Evolutionary conservation across 2,888 invertebrate species (phyloP).

Genomic region (Seladonia tumulorum): DNA sequence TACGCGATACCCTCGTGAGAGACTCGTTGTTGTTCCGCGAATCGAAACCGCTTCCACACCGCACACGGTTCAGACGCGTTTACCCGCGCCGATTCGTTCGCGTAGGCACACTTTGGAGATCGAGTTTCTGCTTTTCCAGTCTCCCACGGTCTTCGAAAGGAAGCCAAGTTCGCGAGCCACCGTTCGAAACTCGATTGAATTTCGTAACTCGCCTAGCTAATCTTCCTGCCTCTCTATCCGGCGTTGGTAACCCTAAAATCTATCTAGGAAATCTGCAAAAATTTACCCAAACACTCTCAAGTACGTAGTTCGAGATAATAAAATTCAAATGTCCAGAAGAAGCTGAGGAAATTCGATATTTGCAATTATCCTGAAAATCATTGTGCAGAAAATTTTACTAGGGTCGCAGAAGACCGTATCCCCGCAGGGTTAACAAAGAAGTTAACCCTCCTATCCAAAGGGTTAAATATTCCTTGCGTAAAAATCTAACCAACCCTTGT

Average conservation of each 20-base stretch:
- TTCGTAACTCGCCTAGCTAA: neutral
- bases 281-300: too few species aligned
- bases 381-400: too few species aligned
- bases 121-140: neutral
- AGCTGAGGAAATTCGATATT: too few species aligned
- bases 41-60: neutral
- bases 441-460: too few species aligned
- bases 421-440: too few species aligned
- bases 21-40: slow-evolving; percentile 12
- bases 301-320: too few species aligned
- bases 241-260: neutral
- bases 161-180: neutral
- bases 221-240: neutral
- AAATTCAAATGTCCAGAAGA: too few species aligned
- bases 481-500: neutral
- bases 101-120: neutral
- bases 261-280: neutral
- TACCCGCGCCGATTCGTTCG: neutral
- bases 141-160: slow-evolving; percentile 7
- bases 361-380: too few species aligned
- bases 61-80: neutral
- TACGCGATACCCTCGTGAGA: slow-evolving; percentile 5
- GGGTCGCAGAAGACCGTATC: too few species aligned
- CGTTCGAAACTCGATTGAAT: neutral
- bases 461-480: too few species aligned